These are phyloP conservation scores for Ispidina lecontei DNA, from an alignment of 2,797 vertebrate genomes.

Conservation along the genomic window DNA sequence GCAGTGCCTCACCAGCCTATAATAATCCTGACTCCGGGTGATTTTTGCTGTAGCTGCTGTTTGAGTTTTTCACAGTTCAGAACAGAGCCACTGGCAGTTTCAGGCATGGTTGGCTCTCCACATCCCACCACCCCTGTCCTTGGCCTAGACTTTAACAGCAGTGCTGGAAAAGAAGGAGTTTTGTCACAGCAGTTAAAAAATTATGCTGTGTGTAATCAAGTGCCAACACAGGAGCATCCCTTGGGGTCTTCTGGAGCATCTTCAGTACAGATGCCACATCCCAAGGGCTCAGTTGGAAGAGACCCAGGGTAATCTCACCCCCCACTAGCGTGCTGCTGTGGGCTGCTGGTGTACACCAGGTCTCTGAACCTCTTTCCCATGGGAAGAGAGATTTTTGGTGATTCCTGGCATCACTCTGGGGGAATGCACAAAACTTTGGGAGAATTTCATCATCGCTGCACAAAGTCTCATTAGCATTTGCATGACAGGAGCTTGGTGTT, in stretches of 20 bases:
- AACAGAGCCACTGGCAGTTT: not conserved
- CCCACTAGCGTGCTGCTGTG: not conserved
- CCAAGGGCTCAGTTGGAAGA: not conserved
- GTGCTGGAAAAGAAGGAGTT: not conserved
- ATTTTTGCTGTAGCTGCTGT: not conserved
- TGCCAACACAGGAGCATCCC: not conserved
- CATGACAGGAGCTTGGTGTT: not conserved
- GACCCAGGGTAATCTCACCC: not conserved
- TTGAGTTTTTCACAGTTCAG: not conserved
- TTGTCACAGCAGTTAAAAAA: not conserved
- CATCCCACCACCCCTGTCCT: not conserved
- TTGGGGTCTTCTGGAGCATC: not conserved
- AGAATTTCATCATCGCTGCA: not conserved
- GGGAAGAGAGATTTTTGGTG: not conserved
- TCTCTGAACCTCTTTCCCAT: not conserved
- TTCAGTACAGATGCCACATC: not conserved
- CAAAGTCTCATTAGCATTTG: not conserved
- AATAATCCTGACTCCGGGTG: not conserved
- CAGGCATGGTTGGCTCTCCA: not conserved
- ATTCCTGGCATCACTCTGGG: not conserved
- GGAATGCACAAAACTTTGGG: not conserved
- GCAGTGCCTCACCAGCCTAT: not conserved
- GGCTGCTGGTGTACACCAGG: not conserved
- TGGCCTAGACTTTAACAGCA: not conserved
- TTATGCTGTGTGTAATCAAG: rapidly evolving